Evolutionary conservation across 2,888 invertebrate genomes (phyloP).

Genomic region (Chironomus tentans): DNA sequence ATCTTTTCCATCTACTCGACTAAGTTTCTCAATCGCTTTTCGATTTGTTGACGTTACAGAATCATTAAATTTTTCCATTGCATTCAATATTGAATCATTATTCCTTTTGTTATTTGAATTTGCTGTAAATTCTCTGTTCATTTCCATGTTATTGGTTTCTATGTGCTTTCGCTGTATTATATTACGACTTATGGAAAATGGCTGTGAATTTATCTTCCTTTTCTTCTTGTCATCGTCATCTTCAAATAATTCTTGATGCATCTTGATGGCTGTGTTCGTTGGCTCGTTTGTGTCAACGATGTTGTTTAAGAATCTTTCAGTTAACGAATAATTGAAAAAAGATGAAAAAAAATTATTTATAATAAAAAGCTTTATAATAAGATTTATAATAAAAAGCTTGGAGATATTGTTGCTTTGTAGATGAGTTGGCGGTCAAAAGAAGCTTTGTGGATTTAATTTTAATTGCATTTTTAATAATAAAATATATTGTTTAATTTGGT

Average conservation of each 20-base stretch:
- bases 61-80: slow-evolving; percentile 4
- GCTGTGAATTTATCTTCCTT: neutral
- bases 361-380: no score
- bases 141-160: slow-evolving; percentile 5
- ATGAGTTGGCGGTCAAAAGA: no score
- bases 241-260: slow-evolving; percentile 20
- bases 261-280: slow-evolving; percentile 25
- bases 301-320: slow-evolving; percentile 12
- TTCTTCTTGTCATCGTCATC: neutral
- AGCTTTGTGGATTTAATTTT: no score
- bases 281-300: slow-evolving; percentile 25
- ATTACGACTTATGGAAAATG: slow-evolving; percentile 17
- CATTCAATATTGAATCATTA: neutral
- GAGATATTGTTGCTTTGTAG: no score
- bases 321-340: neutral
- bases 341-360: neutral
- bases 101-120: neutral
- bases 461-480: no score
- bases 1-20: neutral
- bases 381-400: no score
- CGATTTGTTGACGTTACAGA: slow-evolving; percentile 4
- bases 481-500: no score
- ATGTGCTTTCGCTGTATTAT: neutral
- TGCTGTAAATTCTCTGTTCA: neutral
- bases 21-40: neutral